A percentile compares a stretch with the other conserved stretches of the same genome.
These are phyloP conservation scores for Scaptomyza hsui DNA, from an alignment of 1,140 invertebrate genomes.

Conservation along the genomic window DNA sequence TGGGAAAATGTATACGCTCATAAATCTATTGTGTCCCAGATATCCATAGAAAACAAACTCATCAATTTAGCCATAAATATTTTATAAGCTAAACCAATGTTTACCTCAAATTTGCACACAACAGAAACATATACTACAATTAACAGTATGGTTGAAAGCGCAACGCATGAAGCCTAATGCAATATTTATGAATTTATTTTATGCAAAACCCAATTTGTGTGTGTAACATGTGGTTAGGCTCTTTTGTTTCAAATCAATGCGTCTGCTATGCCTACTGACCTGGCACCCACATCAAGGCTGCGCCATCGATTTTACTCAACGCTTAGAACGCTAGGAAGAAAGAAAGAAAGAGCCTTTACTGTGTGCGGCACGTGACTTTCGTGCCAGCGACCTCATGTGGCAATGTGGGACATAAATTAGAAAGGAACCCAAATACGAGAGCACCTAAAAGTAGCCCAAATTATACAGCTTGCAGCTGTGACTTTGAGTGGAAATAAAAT, in stretches of 20 bases:
- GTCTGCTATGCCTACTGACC: conserved; percentile 18
- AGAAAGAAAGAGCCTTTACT: conserved; percentile 22
- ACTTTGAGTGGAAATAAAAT: neutral
- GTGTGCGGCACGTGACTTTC: conserved; percentile 39
- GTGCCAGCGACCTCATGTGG: conserved; percentile 35
- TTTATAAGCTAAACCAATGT: neutral
- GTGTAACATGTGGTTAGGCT: conserved; percentile 17
- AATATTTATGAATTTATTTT: conserved; percentile 25
- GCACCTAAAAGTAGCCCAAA: conserved; percentile 9
- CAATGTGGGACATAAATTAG: conserved; percentile 39
- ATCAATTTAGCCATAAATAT: neutral
- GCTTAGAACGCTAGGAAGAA: neutral
- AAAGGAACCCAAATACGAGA: conserved; percentile 16
- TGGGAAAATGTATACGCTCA: neutral
- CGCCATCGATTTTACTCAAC: conserved; percentile 37
- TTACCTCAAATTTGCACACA: neutral
- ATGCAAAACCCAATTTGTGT: conserved; percentile 13
- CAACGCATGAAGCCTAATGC: conserved; percentile 18
- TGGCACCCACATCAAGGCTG: conserved; percentile 38
- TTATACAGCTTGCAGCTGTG: conserved; percentile 38
- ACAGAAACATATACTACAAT: neutral
- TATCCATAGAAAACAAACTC: neutral
- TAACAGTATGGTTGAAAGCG: neutral
- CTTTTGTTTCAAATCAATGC: conserved; percentile 48
- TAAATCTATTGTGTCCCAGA: neutral